Conservation (phyloP, 1,140 invertebrate genomes). For the Drosophila ambigua region DNA sequence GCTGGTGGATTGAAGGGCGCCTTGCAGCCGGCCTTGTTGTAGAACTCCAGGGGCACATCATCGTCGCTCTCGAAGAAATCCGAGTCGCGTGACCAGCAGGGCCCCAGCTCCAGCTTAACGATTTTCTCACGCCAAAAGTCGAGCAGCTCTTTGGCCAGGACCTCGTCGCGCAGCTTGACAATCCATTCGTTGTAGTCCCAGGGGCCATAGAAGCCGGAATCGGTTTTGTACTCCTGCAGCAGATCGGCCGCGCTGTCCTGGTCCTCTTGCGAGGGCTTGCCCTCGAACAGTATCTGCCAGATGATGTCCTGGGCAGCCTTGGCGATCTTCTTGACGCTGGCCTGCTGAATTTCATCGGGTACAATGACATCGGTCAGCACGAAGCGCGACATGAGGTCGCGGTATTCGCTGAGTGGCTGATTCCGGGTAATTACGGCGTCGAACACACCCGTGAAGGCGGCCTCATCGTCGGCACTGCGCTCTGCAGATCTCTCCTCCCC, state of each 20-base stretch:
- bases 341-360: conserved; percentile 46
- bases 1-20: conserved; percentile 52
- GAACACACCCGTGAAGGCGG: conserved; percentile 49
- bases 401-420: conserved; percentile 52
- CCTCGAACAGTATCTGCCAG: conserved; percentile 64
- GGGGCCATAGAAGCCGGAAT: conserved; percentile 65
- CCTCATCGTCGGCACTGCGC: conserved; percentile 23
- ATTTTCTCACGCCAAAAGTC: conserved; percentile 72
- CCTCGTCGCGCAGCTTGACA: conserved; percentile 59
- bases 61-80: conserved; percentile 64
- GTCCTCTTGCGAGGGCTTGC: conserved; percentile 19
- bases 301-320: conserved; percentile 43
- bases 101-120: conserved; percentile 68
- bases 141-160: conserved; percentile 48
- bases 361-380: conserved; percentile 50
- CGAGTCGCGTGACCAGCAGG: conserved; percentile 67
- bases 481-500: conserved; percentile 24
- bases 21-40: conserved; percentile 62
- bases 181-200: conserved; percentile 69
- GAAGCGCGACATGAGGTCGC: conserved; percentile 57
- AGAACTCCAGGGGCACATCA: conserved; percentile 51
- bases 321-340: conserved; percentile 50
- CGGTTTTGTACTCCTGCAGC: conserved; percentile 57
- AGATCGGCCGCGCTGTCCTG: conserved; percentile 59
- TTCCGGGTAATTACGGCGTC: conserved; percentile 41